Base-by-base conservation (phyloP, 1,140 invertebrate species). In the Drosophila micromelanica region DNA sequence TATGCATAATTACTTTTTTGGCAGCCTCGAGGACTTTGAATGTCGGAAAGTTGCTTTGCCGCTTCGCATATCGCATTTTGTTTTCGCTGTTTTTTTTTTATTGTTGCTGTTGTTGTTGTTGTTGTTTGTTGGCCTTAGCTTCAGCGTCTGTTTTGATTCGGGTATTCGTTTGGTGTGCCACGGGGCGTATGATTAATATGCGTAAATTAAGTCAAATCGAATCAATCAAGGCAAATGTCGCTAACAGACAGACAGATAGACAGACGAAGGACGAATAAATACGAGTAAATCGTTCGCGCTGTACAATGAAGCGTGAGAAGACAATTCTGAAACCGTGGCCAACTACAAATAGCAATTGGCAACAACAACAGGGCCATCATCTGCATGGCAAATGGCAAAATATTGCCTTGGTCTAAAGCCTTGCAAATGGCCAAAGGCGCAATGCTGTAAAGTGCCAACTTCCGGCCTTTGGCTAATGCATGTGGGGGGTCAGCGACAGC, bases 161-260 rank as follows among this genome's bases (percentile, higher is more conserved):
- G 30, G 49, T 38, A 55, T 60, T 20, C 45, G 15, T 43, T 48
- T 42, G 49, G 43, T 15, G 51, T 71, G 72, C 68, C 75, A 49
- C 62, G 62, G 72, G 76, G 79, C 84, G 76, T 87, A 89, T 87
- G 84, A 87, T 87, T 87, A 87, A 87, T 87, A 89, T 87, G 79
- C 84, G 84, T 82, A 68, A 89, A 89, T 87, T 82, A 87, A 87
- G 78, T 89, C 82, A 87, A 89, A 87, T 87, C 84, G 84, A 87
- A 87, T 87, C 84, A 87, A 87, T 87, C 84, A 87, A 76, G 69
- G 17, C 80, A 64, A 79, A 82, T 78, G 79, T 76, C 80, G 80
- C 42, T 35, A 45, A 70, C 71, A 70, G 46, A 59, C 49, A 62
- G 56, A 49, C 23, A 15, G 35, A 46, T 30, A 6, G 64, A 51